Evolutionary conservation across 2,797 vertebrate species (phyloP).

Genomic region (Helarctos malayanus): DNA sequence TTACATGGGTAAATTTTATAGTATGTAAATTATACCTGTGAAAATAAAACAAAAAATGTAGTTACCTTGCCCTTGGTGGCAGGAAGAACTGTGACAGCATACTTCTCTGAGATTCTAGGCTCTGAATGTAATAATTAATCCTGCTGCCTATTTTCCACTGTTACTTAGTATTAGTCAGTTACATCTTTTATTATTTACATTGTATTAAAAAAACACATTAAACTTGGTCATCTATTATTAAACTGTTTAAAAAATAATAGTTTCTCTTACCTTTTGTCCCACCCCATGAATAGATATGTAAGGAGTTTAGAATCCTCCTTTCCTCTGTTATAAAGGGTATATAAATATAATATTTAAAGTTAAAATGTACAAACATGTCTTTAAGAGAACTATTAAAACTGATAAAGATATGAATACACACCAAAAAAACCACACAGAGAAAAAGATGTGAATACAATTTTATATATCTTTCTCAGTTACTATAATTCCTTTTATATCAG

Average conservation of each 20-base stretch:
- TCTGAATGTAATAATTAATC: neutral
- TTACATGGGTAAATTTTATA: neutral
- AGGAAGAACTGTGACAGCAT: neutral
- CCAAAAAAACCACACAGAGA: neutral
- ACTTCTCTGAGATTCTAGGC: neutral
- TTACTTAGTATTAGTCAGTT: neutral
- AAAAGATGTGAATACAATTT: conserved; percentile 44
- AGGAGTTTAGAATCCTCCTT: neutral
- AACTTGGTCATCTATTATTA: neutral
- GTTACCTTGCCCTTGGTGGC: neutral
- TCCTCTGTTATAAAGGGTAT: neutral
- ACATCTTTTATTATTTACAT: neutral
- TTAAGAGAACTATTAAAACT: conserved; percentile 59
- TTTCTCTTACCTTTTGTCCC: conserved; percentile 24
- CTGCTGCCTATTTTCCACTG: neutral
- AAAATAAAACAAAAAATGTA: neutral
- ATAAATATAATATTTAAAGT: conserved; percentile 55
- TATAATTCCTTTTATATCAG: neutral
- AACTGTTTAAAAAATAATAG: neutral
- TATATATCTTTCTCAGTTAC: neutral
- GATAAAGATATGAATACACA: neutral
- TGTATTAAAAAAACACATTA: conserved; percentile 6
- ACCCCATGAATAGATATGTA: neutral
- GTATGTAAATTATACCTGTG: neutral
- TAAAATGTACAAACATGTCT: neutral